phyloP scores from a whole-genome alignment of 2,113 vertebrate species.

The Nesogale talazaci region DNA sequence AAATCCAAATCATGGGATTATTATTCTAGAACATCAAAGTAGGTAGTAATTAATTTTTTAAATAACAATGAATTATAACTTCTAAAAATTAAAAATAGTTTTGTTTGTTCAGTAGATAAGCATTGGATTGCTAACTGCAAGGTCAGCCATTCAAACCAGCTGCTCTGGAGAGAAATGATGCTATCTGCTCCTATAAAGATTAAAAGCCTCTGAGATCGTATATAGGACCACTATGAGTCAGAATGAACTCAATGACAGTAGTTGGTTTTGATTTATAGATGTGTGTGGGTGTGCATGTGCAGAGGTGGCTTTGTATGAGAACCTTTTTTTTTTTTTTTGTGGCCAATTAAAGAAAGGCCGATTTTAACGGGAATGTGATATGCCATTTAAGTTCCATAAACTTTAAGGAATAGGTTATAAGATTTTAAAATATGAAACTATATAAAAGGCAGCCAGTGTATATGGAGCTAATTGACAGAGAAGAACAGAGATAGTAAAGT shows the following conservation, averaged over 20 bases:
- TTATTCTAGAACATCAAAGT: neutral
- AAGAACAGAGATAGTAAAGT: neutral
- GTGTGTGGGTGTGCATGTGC: no score
- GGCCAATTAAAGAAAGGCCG: neutral
- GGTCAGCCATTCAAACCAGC: no score
- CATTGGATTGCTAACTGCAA: no score
- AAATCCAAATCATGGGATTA: neutral
- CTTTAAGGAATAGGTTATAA: neutral
- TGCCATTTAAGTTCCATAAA: neutral
- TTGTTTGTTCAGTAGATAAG: no score
- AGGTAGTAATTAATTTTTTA: neutral
- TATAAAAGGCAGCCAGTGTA: neutral
- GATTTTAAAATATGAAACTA: neutral
- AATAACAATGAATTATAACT: neutral
- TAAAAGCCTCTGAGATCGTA: no score
- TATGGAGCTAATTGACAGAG: neutral
- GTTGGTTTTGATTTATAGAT: no score
- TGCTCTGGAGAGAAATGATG: no score
- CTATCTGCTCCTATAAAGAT: no score
- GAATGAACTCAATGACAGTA: no score
- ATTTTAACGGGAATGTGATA: neutral
- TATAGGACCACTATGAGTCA: no score
- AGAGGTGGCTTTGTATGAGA: neutral
- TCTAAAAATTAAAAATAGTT: neutral
- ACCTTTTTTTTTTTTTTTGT: neutral